Conservation (phyloP, 2,797 vertebrate genomes). For the Dermochelys coriacea region DNA sequence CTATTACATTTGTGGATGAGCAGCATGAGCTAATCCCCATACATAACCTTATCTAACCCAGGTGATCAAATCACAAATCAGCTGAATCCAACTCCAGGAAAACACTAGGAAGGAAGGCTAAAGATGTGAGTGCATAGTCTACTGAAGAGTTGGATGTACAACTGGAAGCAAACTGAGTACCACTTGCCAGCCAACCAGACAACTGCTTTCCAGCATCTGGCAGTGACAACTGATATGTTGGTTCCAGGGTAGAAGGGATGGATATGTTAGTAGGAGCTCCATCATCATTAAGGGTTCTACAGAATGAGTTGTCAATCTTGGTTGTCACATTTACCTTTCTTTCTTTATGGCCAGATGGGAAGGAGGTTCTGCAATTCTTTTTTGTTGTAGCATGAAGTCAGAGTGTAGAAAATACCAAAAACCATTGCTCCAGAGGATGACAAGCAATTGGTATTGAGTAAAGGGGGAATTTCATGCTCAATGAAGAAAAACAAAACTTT, state of each 20-base stretch:
- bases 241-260: background rate
- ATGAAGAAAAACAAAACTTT: background rate
- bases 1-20: background rate
- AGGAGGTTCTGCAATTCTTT: background rate
- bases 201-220: background rate
- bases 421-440: background rate
- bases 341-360: background rate
- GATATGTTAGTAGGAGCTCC: background rate
- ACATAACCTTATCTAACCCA: background rate
- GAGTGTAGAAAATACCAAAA: background rate
- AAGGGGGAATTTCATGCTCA: background rate
- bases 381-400: background rate
- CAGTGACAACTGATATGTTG: background rate
- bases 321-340: background rate
- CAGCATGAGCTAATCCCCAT: background rate
- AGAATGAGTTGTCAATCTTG: background rate
- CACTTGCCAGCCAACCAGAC: background rate
- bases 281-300: background rate
- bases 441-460: background rate
- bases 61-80: background rate
- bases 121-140: background rate
- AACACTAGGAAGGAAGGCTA: background rate
- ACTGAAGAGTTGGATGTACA: background rate
- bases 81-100: background rate
- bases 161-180: background rate